Evolutionary conservation across 53 echinoderm and acorn worm species (phyloP), one percentile per base, ranked within the genome.

Genomic region (Crossaster papposus): DNA sequence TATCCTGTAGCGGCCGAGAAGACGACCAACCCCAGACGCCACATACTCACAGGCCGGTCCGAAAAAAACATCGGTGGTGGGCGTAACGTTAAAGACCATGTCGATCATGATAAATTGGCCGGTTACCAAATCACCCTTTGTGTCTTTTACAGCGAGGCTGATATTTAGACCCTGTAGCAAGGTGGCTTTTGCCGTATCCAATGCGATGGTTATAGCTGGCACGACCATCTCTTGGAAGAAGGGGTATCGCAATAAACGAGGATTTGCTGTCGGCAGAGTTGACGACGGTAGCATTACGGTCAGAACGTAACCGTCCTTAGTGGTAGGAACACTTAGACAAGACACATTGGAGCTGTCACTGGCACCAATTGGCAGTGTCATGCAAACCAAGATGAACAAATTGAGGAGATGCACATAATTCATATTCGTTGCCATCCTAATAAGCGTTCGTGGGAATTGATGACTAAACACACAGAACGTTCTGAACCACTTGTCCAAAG

Each of bases 1-100:
- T n/a, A 92, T 93, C 38, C 86, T 79, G 94, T 94, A 95, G 77
- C 93, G 94, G 24, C 80, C 86, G 13, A 94, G 74, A 31, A 95
- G 91, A n/a, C 97, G 89, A 1, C 89, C 89, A 2, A 95, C 92
- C 2, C 95, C 90, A 11, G 95, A 83, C 2, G 79, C 90, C 2
- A 95, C 83, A 65, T 89, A 97, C 64, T 94, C 91, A 36, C 94
- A 90, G 7, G 86, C 97, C n/a, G 97, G 97, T 2, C 97, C 97
- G 34, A 97, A 87, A 29, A 95, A 91, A 11, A 81, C 94, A 74
- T 95, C 91, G 0, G 94, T 90, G 13, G 79, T 34, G 20, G 89
- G 44, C n/a, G n/a, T n/a, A n/a, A n/a, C n/a, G n/a, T 91, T 83
- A 76, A 88, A 90, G 78, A 94, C 83, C 10, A 92, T 88, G 50